Evolutionary conservation across 2,888 invertebrate species (phyloP).

Genomic region (Stenodera caucasica): DNA sequence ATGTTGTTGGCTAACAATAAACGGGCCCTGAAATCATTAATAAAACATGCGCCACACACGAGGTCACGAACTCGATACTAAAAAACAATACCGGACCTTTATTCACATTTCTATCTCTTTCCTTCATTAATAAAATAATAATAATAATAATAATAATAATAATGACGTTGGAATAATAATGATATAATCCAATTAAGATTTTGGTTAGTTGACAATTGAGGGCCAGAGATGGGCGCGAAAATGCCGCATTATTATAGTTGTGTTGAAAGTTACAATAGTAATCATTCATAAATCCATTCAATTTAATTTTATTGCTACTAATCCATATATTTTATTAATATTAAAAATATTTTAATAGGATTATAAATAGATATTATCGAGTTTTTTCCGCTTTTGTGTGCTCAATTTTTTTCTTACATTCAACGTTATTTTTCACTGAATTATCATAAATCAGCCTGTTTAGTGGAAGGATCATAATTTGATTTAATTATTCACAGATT

Average conservation of each 20-base stretch:
- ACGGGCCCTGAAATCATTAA: slow-evolving; percentile 33
- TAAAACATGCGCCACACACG: slow-evolving; percentile 37
- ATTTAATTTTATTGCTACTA: neutral
- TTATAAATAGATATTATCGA: neutral
- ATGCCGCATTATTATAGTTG: slow-evolving; percentile 8
- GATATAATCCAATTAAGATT: slow-evolving; percentile 25
- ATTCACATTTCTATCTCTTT: slow-evolving; percentile 16
- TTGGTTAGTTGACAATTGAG: slow-evolving; percentile 17
- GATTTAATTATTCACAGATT: slow-evolving; percentile 3
- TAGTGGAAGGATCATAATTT: neutral
- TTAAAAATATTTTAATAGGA: neutral
- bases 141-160: neutral
- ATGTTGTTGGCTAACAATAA: slow-evolving; percentile 26
- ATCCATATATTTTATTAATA: neutral
- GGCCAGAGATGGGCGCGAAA: neutral
- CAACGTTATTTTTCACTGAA: neutral
- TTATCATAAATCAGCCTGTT: neutral
- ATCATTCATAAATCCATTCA: neutral
- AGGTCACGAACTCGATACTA: slow-evolving; percentile 33
- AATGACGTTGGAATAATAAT: neutral
- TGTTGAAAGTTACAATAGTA: neutral
- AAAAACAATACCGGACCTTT: slow-evolving; percentile 25
- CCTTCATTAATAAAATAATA: slow-evolving; percentile 2
- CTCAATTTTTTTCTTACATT: too few relatives aligned
- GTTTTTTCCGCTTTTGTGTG: too few relatives aligned